Conservation (phyloP, 2,888 invertebrate species). For the Plutella xylostella region DNA sequence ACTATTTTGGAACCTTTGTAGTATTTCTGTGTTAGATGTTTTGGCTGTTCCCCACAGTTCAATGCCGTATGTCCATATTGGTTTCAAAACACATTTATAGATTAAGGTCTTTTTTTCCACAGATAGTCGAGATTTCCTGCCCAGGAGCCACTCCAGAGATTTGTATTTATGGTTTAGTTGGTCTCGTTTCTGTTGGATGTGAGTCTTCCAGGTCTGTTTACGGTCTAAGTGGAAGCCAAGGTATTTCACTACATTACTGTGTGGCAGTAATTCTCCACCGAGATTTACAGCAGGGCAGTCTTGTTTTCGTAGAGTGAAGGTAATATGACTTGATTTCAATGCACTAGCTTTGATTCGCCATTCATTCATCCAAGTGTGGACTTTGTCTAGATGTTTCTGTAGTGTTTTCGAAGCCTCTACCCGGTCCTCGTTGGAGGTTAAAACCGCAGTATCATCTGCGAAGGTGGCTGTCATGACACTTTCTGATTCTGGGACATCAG, state of each 20-base stretch:
- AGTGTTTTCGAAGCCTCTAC: constrained; percentile 5
- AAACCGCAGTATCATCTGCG: constrained; percentile 15
- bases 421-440: constrained; percentile 7
- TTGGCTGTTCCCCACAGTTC: too few relatives aligned
- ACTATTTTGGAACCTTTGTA: too few relatives aligned
- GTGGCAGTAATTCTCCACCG: background rate
- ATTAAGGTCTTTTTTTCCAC: too few relatives aligned
- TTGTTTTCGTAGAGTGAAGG: constrained; percentile 9
- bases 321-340: constrained; percentile 12
- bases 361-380: constrained; percentile 11
- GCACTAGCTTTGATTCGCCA: constrained; percentile 14
- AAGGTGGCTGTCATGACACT: constrained; percentile 11
- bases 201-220: constrained; percentile 6
- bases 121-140: too few relatives aligned
- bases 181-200: too few relatives aligned
- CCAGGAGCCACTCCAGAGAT: too few relatives aligned
- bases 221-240: constrained; percentile 8
- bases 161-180: too few relatives aligned
- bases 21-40: too few relatives aligned
- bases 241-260: constrained; percentile 5
- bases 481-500: constrained; percentile 5
- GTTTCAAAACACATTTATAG: too few relatives aligned
- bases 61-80: too few relatives aligned
- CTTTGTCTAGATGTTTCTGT: constrained; percentile 7
- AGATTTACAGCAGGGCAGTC: constrained; percentile 10